Percentiles rank a stretch among this genome's conserved stretches.
These are phyloP conservation scores for Mastigias papua DNA, from an alignment of 30 jellyfish, hydroid and myxozoan species.

Conservation along the genomic window DNA sequence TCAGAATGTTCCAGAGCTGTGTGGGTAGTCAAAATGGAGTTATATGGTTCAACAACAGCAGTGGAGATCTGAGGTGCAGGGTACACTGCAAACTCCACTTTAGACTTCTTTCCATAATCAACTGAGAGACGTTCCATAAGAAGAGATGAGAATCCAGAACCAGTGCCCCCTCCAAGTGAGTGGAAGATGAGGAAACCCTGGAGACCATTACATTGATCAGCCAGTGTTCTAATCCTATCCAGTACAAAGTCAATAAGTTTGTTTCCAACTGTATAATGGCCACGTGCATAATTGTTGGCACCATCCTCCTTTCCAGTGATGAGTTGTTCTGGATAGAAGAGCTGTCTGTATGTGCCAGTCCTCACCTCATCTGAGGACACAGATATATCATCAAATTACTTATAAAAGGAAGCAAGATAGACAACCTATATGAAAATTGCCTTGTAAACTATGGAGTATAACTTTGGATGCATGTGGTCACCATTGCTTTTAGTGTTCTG, in stretches of 20 bases:
- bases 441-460: no score
- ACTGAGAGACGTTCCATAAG: constrained; percentile 96
- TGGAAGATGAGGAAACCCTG: constrained; percentile 97
- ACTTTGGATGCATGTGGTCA: no score
- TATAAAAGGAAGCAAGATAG: no score
- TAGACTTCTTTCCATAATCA: constrained; percentile 94
- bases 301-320: constrained; percentile 98
- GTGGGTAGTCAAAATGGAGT: constrained; percentile 94
- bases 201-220: constrained; percentile 96
- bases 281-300: constrained; percentile 98
- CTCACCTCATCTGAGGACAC: constrained; percentile 96
- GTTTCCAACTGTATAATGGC: constrained; percentile 98
- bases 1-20: constrained; percentile 91
- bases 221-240: constrained; percentile 93
- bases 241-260: constrained; percentile 86
- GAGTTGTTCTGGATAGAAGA: constrained; percentile 95
- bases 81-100: constrained; percentile 92
- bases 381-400: no score
- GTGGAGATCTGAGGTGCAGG: constrained; percentile 99
- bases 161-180: constrained; percentile 99
- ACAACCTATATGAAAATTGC: no score
- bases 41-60: constrained; percentile 98
- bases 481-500: no score
- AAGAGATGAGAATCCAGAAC: constrained; percentile 94
- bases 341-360: constrained; percentile 95